A percentile compares a stretch with the other conserved stretches of the same genome.
Evolutionary conservation across 2,888 invertebrate genomes (phyloP).

Genomic region (Tanypteryx hageni): DNA sequence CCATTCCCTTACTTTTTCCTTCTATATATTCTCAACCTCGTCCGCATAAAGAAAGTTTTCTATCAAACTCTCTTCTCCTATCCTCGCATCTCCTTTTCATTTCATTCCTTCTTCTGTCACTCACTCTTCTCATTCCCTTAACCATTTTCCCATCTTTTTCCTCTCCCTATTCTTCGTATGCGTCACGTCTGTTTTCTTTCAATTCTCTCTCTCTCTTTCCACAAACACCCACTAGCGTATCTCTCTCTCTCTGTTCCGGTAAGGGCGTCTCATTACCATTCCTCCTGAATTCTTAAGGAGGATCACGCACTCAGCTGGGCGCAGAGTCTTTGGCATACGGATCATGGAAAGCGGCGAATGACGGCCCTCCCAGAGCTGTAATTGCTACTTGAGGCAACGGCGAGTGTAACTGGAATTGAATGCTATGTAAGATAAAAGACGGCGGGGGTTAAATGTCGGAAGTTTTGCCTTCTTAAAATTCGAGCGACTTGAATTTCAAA

Average conservation of each 20-base stretch:
- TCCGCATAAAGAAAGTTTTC: neutral
- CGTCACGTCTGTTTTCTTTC: too few species aligned
- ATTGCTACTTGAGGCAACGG: neutral
- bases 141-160: neutral
- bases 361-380: neutral
- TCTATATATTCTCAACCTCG: too few species aligned
- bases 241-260: neutral
- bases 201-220: too few species aligned
- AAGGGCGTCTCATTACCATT: conserved; percentile 14
- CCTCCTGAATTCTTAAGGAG: conserved; percentile 35
- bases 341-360: neutral
- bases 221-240: too few species aligned
- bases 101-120: neutral
- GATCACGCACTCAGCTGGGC: neutral
- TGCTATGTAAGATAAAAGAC: neutral
- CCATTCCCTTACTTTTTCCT: too few species aligned
- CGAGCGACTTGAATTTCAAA: too few species aligned
- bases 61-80: neutral
- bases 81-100: neutral
- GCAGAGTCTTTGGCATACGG: neutral
- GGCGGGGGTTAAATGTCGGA: too few species aligned
- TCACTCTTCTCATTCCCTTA: neutral
- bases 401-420: neutral
- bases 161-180: neutral
- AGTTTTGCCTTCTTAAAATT: too few species aligned